Conservation (phyloP, 2,113 vertebrate genomes). For the Sisor rabdophorus region DNA sequence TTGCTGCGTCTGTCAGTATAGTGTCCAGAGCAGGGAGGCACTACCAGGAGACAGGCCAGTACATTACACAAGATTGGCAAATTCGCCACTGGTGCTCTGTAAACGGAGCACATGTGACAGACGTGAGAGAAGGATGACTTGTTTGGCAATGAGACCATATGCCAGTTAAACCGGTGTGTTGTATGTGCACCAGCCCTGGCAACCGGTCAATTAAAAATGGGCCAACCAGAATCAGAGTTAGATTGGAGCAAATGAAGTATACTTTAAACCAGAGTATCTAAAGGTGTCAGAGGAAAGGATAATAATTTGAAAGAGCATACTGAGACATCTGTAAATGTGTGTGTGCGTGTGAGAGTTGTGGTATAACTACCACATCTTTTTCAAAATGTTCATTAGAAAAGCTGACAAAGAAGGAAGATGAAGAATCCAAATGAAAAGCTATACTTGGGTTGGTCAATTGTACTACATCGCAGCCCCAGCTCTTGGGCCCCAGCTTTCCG, state of each 20-base stretch:
- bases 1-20: too few species aligned
- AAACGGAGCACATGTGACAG: too few species aligned
- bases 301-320: conserved; percentile 7
- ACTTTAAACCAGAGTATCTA: conserved; percentile 1
- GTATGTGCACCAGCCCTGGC: background rate
- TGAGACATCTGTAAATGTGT: conserved; percentile 30
- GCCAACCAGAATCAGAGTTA: background rate
- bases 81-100: too few species aligned
- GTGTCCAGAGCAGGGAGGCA: too few species aligned
- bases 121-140: too few species aligned
- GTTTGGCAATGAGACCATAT: too few species aligned
- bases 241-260: background rate
- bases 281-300: conserved; percentile 17
- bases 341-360: conserved; percentile 3
- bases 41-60: too few species aligned
- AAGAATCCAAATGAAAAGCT: background rate
- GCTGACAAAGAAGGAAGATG: background rate
- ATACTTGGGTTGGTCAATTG: background rate
- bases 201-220: background rate
- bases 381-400: background rate
- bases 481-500: background rate
- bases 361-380: background rate
- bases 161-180: background rate
- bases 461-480: background rate
- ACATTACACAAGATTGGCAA: too few species aligned